Percentiles rank a stretch among this genome's conserved stretches.
These are phyloP conservation scores for Triops longicaudatus DNA, from an alignment of 1,140 invertebrate species.

Conservation along the genomic window DNA sequence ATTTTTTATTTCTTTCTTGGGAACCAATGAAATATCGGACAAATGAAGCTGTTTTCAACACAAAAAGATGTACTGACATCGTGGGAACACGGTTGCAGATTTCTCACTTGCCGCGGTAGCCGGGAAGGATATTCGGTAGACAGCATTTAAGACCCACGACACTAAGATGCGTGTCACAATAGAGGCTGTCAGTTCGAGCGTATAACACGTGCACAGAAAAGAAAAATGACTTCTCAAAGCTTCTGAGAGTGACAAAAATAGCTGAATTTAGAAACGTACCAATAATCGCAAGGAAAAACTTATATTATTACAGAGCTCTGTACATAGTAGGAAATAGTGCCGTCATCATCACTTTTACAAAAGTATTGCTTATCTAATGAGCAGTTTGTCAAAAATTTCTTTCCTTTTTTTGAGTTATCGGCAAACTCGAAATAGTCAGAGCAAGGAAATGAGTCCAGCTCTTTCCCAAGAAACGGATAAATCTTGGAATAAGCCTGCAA, in stretches of 20 bases:
- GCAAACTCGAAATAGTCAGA: neutral
- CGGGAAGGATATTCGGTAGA: too few species aligned
- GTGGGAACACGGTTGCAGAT: too few species aligned
- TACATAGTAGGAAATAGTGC: neutral
- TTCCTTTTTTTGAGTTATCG: neutral
- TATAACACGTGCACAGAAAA: neutral
- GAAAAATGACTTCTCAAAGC: neutral
- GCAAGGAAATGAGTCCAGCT: constrained; percentile 10
- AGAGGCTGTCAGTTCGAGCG: too few species aligned
- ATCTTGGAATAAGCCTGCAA: neutral
- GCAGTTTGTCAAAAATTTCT: neutral
- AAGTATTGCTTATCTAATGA: neutral
- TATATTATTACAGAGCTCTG: neutral
- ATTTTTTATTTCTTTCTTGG: too few species aligned
- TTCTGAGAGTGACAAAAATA: too few species aligned
- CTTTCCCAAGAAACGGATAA: neutral
- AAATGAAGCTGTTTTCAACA: too few species aligned
- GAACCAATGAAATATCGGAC: too few species aligned
- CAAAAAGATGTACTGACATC: too few species aligned
- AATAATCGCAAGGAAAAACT: neutral
- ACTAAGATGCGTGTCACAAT: too few species aligned
- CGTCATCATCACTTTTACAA: neutral
- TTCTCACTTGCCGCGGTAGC: too few species aligned
- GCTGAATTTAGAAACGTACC: too few species aligned
- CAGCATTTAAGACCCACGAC: too few species aligned